Evolutionary conservation across 1,140 invertebrate genomes (phyloP).

Genomic region (Ips nitidus): DNA sequence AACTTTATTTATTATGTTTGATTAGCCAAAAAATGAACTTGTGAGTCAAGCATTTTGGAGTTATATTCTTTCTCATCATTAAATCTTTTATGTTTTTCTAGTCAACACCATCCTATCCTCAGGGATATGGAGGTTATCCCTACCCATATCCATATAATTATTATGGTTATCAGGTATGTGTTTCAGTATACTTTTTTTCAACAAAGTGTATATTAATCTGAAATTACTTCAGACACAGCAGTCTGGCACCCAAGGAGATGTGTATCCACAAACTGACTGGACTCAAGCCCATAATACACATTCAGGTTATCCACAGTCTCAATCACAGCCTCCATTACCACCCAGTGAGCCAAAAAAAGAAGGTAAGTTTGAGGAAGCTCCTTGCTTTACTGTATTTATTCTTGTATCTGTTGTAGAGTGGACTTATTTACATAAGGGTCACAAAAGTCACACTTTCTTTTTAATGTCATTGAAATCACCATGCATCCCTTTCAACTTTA

Average conservation of each 20-base stretch:
- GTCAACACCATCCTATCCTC: background rate
- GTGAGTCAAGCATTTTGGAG: no score
- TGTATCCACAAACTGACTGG: constrained; percentile 2
- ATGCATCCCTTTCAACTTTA: background rate
- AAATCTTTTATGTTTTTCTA: background rate
- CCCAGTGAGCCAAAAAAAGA: constrained; percentile 10
- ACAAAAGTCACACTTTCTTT: background rate
- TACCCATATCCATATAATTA: constrained; percentile 10
- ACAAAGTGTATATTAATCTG: background rate
- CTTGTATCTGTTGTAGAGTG: background rate
- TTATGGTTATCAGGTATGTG: constrained; percentile 24
- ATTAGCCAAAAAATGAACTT: no score
- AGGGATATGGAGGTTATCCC: constrained; percentile 2
- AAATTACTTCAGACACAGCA: constrained; percentile 6
- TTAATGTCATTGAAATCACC: background rate
- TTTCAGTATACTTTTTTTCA: background rate
- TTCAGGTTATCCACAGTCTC: background rate
- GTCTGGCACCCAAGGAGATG: background rate
- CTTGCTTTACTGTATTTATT: background rate
- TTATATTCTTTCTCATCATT: background rate
- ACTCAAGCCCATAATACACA: background rate
- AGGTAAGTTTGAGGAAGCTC: constrained; percentile 1
- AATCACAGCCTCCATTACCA: constrained; percentile 8
- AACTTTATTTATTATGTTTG: no score
- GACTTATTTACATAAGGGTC: background rate